phyloP scores from a whole-genome alignment of 2,113 vertebrate species.

The Trachemys scripta region DNA sequence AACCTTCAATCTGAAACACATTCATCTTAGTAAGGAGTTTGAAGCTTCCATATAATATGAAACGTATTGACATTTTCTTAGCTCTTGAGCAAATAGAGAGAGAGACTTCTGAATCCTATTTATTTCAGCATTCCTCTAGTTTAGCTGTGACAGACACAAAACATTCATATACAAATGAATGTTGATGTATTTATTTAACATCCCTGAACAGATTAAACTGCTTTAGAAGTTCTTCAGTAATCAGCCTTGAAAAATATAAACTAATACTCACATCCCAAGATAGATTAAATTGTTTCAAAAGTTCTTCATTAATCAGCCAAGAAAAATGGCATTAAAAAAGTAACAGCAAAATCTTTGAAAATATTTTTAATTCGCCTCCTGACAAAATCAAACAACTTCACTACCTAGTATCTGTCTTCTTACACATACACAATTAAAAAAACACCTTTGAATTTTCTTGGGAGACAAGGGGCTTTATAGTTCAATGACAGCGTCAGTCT shows the following conservation, averaged over 20 bases:
- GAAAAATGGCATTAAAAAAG: slow-evolving; percentile 35
- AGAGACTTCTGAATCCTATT: slow-evolving; percentile 59
- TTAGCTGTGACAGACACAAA: slow-evolving; percentile 63
- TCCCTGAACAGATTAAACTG: slow-evolving; percentile 74
- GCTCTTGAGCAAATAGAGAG: slow-evolving; percentile 62
- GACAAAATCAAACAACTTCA: not conserved
- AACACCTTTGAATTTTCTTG: not conserved
- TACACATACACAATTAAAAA: not conserved
- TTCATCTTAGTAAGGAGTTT: slow-evolving; percentile 71
- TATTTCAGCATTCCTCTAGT: slow-evolving; percentile 67
- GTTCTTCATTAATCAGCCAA: slow-evolving; percentile 67
- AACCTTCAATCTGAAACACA: slow-evolving; percentile 75
- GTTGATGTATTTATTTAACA: slow-evolving; percentile 79
- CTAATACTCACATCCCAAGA: slow-evolving; percentile 50
- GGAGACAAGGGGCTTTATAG: not conserved
- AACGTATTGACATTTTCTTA: slow-evolving; percentile 61
- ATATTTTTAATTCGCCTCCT: not conserved
- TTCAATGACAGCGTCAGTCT: not conserved
- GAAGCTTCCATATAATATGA: slow-evolving; percentile 63
- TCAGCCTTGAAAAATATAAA: slow-evolving; percentile 76
- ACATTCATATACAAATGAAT: slow-evolving; percentile 67
- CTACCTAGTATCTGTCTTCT: not conserved
- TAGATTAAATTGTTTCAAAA: slow-evolving; percentile 74
- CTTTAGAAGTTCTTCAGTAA: slow-evolving; percentile 73
- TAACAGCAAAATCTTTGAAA: not conserved